Evolutionary conservation across 2,113 vertebrate genomes (phyloP).

Genomic region (Mesocricetus auratus): DNA sequence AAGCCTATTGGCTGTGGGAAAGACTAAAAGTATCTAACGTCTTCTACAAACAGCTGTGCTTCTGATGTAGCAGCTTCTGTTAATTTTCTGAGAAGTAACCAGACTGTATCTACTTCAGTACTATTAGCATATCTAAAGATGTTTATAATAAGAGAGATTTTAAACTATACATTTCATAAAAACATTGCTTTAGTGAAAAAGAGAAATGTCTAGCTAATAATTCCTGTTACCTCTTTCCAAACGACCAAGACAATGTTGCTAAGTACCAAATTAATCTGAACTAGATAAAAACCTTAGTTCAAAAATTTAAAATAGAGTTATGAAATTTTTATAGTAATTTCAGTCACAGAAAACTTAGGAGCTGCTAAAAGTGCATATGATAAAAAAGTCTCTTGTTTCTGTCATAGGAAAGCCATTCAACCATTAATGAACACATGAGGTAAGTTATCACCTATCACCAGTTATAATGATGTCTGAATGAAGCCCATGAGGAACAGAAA

Average conservation of each 20-base stretch:
- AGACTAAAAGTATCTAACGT: conserved; percentile 57
- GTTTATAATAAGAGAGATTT: conserved; percentile 8
- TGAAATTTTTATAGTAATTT: background rate
- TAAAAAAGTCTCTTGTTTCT: background rate
- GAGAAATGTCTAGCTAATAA: background rate
- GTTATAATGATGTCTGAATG: background rate
- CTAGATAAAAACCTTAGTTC: background rate
- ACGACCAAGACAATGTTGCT: background rate
- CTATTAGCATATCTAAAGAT: conserved; percentile 23
- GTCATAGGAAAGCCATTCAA: background rate
- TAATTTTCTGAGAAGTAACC: background rate
- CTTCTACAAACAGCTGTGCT: conserved; percentile 63
- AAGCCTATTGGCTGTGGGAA: conserved; percentile 57
- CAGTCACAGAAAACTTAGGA: background rate
- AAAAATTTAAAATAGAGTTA: background rate
- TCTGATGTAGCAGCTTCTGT: conserved; percentile 22
- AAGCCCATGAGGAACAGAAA: background rate
- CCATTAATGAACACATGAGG: background rate
- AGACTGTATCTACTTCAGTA: conserved; percentile 57
- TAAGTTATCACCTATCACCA: background rate
- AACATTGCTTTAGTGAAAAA: background rate
- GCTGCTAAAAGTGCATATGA: background rate
- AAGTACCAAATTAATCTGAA: background rate
- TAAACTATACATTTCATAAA: conserved; percentile 34
- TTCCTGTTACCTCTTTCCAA: background rate